Percentiles rank a stretch among this genome's conserved stretches.
phyloP scores from a whole-genome alignment of 2,797 vertebrate genomes.

The Rhincodon typus region DNA sequence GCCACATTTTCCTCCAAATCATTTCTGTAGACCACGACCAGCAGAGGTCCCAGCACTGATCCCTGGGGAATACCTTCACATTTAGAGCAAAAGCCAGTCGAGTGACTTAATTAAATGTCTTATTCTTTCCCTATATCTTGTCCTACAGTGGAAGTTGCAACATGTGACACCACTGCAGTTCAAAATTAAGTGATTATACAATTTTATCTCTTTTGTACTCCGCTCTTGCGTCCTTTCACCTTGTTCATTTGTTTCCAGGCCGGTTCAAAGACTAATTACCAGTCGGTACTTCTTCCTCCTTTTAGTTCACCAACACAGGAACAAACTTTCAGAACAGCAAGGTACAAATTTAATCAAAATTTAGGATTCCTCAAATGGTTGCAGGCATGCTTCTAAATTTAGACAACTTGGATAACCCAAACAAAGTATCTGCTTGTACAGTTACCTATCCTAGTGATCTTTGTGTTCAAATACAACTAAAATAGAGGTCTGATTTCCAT shows the following conservation, averaged over 20 bases:
- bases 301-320: background rate
- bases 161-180: background rate
- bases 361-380: background rate
- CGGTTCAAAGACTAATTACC: background rate
- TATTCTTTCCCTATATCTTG: too few species aligned
- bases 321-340: background rate
- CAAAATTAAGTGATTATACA: too few species aligned
- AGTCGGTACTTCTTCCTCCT: background rate
- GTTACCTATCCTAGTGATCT: background rate
- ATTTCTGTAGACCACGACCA: too few species aligned
- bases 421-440: background rate
- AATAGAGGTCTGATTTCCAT: background rate
- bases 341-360: background rate
- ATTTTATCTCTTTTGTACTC: background rate
- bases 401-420: background rate
- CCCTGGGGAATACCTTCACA: background rate
- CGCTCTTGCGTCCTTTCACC: background rate
- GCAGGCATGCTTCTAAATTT: background rate
- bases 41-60: too few species aligned
- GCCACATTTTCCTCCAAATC: too few species aligned
- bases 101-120: background rate
- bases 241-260: background rate
- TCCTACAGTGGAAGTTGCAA: background rate
- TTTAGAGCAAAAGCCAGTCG: background rate
- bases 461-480: background rate